Evolutionary conservation across 2,888 invertebrate genomes (phyloP), one percentile per base, ranked within the genome.

Genomic region (Leucania comma): DNA sequence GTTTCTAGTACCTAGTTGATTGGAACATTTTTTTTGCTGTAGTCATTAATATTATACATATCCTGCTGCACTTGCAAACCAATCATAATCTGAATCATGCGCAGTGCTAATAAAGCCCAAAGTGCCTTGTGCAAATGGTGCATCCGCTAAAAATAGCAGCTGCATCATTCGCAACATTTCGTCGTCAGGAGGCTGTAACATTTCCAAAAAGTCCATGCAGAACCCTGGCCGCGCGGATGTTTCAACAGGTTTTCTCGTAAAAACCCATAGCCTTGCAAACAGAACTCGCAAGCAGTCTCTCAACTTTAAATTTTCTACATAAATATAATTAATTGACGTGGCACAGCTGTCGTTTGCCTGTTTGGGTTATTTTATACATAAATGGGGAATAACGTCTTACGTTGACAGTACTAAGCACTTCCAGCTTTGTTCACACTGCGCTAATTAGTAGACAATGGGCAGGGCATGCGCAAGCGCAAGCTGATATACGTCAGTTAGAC

Each of bases 231-330:
- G 76, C 58, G 70, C 72, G 75, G 67, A 76, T 77, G 62, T 80
- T 72, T 80, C 72, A 79, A 83, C 85, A 72, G 77, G 84, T 83
- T 85, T 78, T 83, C 75, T 71, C 42, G 85, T 85, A 83, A 85
- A 85, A 83, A 82, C 84, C 84, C 84, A 83, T 74, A 78, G 73
- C 82, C 84, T 82, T 69, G 81, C 78, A 42, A 73, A 74, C 78
- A 77, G 53, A 71, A 59, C 68, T 73, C 78, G 61, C 68, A 59
- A 64, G 73, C 67, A 62, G 38, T 59, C 64, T 66, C 29, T 66
- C 29, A 57, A 78, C 71, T 75, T 75, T 50, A 72, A 73, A 64
- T 81, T 72, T 74, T 67, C 71, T 65, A 83, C 70, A 61, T 71
- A 60, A 60, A 76, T 67, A 72, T 72, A 73, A 78, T 81, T 83